Conservation (phyloP, 2,113 vertebrate species). For the Patagioenas fasciata region DNA sequence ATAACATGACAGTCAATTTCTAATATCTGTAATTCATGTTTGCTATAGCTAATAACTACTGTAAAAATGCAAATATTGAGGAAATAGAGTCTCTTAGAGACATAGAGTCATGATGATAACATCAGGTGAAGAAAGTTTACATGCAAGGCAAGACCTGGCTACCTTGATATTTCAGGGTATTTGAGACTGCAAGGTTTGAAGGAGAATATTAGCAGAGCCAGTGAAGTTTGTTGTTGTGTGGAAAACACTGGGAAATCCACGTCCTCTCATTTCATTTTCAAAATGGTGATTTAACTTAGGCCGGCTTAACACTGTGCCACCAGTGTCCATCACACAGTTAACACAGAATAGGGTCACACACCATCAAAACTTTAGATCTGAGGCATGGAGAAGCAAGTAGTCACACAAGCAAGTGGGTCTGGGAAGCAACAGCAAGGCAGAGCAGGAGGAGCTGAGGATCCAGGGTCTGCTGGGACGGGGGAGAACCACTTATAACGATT, state of each 20-base stretch:
- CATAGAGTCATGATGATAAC: background rate
- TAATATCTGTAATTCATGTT: background rate
- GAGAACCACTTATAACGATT: accelerated
- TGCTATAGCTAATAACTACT: background rate
- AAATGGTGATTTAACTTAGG: background rate
- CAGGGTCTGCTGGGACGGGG: accelerated
- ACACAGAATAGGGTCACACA: background rate
- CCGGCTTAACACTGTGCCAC: accelerated
- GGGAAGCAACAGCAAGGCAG: accelerated
- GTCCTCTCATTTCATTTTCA: background rate
- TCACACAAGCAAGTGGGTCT: background rate
- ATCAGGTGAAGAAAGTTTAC: background rate
- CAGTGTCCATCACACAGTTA: accelerated
- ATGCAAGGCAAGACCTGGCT: background rate
- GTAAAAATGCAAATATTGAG: background rate
- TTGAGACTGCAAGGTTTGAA: background rate
- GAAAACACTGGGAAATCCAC: background rate
- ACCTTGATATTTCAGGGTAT: background rate
- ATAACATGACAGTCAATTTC: background rate
- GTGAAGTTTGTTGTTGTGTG: background rate
- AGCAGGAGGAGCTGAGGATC: background rate
- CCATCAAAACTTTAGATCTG: background rate
- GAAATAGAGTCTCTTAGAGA: background rate
- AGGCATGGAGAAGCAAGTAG: background rate
- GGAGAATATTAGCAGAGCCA: background rate